Conservation (phyloP, 2,888 invertebrate species). For the Eupithecia pulchellata region DNA sequence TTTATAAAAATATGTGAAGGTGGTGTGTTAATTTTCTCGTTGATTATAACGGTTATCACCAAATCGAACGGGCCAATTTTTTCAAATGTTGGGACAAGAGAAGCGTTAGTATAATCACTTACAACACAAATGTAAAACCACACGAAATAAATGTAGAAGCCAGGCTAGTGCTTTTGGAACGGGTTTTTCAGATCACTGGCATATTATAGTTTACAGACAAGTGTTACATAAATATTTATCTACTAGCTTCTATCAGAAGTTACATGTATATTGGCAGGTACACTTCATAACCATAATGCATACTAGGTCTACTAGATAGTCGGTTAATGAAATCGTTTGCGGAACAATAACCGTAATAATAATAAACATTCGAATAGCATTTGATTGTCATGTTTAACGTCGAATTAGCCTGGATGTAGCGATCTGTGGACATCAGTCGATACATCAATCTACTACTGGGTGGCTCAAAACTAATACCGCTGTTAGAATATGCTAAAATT, state of each 20-base stretch:
- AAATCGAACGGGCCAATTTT: too few relatives aligned
- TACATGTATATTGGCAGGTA: not conserved
- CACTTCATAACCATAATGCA: not conserved
- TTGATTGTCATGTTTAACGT: constrained; percentile 24
- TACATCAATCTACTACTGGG: not conserved
- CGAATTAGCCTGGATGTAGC: constrained; percentile 33
- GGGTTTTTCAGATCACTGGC: too few relatives aligned
- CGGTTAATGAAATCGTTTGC: constrained; percentile 6
- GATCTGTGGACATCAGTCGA: constrained; percentile 12
- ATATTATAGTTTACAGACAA: too few relatives aligned
- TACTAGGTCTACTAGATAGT: not conserved
- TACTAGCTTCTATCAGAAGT: not conserved
- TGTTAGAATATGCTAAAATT: not conserved
- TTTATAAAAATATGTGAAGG: too few relatives aligned
- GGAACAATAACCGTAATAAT: not conserved
- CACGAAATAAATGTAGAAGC: too few relatives aligned
- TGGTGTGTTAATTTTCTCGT: too few relatives aligned
- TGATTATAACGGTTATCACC: too few relatives aligned
- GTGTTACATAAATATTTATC: too few relatives aligned
- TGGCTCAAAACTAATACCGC: not conserved
- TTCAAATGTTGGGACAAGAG: too few relatives aligned
- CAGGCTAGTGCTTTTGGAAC: too few relatives aligned
- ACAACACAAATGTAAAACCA: too few relatives aligned
- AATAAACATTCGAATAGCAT: constrained; percentile 19
- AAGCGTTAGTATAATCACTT: too few relatives aligned